Conservation (phyloP, 2,113 vertebrate genomes). For the Aphelocoma coerulescens region DNA sequence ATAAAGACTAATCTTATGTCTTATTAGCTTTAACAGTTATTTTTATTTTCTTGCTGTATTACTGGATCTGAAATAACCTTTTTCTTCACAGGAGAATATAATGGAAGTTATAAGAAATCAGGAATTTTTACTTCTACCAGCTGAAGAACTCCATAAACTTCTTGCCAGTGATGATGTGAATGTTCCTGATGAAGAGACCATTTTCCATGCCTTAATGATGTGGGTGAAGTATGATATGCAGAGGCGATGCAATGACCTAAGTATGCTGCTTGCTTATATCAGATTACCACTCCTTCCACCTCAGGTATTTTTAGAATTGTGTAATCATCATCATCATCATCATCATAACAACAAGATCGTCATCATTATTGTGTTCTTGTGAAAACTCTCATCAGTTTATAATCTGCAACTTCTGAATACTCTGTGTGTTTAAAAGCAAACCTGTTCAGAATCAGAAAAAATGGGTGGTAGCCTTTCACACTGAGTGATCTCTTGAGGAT, state of each 20-base stretch:
- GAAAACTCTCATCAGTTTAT: neutral
- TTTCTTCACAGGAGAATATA: slow-evolving; percentile 75
- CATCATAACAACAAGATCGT: neutral
- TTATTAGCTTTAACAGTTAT: neutral
- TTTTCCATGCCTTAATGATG: slow-evolving; percentile 82
- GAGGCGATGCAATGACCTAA: slow-evolving; percentile 73
- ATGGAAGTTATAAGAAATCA: slow-evolving; percentile 84
- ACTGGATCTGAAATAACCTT: slow-evolving; percentile 32
- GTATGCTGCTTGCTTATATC: slow-evolving; percentile 79
- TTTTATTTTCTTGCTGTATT: slow-evolving; percentile 11
- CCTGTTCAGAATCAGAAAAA: neutral
- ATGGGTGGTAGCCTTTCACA: neutral
- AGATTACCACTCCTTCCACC: slow-evolving; percentile 79
- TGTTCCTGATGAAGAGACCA: slow-evolving; percentile 82
- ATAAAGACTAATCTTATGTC: slow-evolving; percentile 3
- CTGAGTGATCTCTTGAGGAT: neutral
- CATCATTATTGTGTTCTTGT: neutral
- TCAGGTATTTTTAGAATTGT: slow-evolving; percentile 66
- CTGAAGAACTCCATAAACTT: slow-evolving; percentile 78
- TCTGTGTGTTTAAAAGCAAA: neutral
- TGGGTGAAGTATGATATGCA: slow-evolving; percentile 80
- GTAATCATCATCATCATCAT: neutral
- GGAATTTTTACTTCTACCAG: slow-evolving; percentile 80
- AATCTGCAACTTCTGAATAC: neutral
- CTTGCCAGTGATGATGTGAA: slow-evolving; percentile 82